Percentiles rank a stretch among this genome's conserved stretches.
Evolutionary conservation across 53 echinoderm and acorn worm species (phyloP).

Genomic region (Zoroaster sp.): DNA sequence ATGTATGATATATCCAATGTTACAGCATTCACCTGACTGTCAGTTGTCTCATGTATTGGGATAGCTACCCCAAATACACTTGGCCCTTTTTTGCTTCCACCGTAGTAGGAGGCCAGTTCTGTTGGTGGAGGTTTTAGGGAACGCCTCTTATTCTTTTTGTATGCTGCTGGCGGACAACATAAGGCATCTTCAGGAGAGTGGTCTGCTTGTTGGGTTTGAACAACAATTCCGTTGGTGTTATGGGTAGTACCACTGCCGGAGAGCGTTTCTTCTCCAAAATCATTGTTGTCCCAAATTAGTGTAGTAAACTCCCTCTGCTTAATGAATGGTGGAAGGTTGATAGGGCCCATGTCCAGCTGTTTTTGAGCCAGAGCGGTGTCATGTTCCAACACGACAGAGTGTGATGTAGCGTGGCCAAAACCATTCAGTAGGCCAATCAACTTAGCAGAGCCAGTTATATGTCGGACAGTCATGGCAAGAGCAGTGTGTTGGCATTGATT

Average conservation of each 20-base stretch:
- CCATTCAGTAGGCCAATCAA: slow-evolving; percentile 72
- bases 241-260: slow-evolving; percentile 75
- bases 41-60: slow-evolving; percentile 22
- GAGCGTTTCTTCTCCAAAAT: slow-evolving; percentile 63
- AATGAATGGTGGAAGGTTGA: slow-evolving; percentile 17
- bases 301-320: slow-evolving; percentile 54
- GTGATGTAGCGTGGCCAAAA: slow-evolving; percentile 55
- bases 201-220: slow-evolving; percentile 48
- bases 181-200: neutral
- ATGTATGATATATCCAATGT: slow-evolving; percentile 16
- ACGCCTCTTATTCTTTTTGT: slow-evolving; percentile 6
- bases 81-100: slow-evolving; percentile 52
- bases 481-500: slow-evolving; percentile 64
- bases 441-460: slow-evolving; percentile 63
- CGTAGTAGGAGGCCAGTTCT: slow-evolving; percentile 56
- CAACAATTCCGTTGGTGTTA: slow-evolving; percentile 77
- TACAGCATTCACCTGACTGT: neutral
- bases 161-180: neutral
- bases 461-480: slow-evolving; percentile 65
- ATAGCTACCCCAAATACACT: slow-evolving; percentile 12
- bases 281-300: slow-evolving; percentile 76
- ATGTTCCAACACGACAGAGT: slow-evolving; percentile 70
- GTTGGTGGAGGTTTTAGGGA: slow-evolving; percentile 41
- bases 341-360: slow-evolving; percentile 4
- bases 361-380: slow-evolving; percentile 62